Percentiles rank a stretch among this genome's conserved stretches.
These are phyloP conservation scores for Drosophila rufa DNA, from an alignment of 1,140 invertebrate species.

Conservation along the genomic window DNA sequence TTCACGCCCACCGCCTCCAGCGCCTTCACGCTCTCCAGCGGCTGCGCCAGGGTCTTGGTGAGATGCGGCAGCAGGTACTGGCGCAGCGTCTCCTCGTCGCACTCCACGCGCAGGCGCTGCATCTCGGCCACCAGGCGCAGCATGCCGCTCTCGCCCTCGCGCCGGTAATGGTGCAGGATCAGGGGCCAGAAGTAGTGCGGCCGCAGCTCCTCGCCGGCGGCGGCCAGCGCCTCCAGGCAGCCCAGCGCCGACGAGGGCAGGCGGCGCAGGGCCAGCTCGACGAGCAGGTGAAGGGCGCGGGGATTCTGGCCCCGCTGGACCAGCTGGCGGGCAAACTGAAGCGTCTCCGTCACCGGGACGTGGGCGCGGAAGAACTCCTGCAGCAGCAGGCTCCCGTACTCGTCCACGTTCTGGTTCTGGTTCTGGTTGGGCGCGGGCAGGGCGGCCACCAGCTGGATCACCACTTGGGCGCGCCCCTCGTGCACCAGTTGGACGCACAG, in stretches of 20 bases:
- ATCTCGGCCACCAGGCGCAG: conserved; percentile 81
- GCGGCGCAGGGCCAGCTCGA: conserved; percentile 69
- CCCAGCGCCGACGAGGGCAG: conserved; percentile 44
- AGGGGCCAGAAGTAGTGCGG: conserved; percentile 84
- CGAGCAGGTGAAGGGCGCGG: conserved; percentile 67
- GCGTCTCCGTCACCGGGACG: conserved; percentile 37
- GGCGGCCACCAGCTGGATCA: conserved; percentile 48
- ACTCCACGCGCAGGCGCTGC: conserved; percentile 77
- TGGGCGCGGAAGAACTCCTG: conserved; percentile 66
- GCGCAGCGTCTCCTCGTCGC: conserved; percentile 85
- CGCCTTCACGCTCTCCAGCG: conserved; percentile 69
- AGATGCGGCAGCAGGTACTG: conserved; percentile 84
- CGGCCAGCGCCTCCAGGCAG: conserved; percentile 61
- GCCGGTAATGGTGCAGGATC: conserved; percentile 52
- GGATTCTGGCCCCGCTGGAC: conserved; percentile 61
- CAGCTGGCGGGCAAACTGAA: conserved; percentile 61
- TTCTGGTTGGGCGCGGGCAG: conserved; percentile 64
- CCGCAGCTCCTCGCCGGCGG: conserved; percentile 59
- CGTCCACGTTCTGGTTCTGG: conserved; percentile 72
- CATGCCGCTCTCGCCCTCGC: conserved; percentile 68
- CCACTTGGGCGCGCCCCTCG: conserved; percentile 27
- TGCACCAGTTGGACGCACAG: conserved; percentile 71
- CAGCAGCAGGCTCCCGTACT: conserved; percentile 60
- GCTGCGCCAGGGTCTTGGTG: conserved; percentile 75
- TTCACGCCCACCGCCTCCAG: conserved; percentile 80